Percentiles rank a stretch among this genome's conserved stretches.
Conservation (phyloP, 92 coral and sea anemone species). For the Heteractis magnifica region DNA sequence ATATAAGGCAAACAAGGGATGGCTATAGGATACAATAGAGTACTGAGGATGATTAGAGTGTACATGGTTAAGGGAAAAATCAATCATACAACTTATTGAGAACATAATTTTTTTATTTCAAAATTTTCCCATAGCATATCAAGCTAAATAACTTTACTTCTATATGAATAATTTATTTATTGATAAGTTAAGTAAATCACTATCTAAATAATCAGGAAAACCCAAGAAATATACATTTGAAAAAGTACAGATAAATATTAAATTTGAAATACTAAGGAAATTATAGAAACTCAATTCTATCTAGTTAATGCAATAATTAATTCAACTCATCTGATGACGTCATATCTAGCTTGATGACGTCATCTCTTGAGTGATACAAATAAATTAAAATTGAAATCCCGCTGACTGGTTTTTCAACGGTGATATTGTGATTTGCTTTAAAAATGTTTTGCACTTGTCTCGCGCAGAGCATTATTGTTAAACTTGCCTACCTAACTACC, state of each 20-base stretch:
- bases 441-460: neutral
- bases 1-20: neutral
- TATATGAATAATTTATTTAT: constrained; percentile 2
- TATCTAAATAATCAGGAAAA: neutral
- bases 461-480: no score
- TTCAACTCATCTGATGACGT: neutral
- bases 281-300: neutral
- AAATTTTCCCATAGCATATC: no score
- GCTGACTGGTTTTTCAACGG: neutral
- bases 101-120: no score
- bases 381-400: neutral
- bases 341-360: neutral
- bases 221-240: neutral
- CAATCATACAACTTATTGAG: neutral
- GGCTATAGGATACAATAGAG: neutral
- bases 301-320: neutral
- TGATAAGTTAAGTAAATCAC: neutral
- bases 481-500: no score
- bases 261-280: neutral
- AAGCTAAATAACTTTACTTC: neutral
- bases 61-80: neutral
- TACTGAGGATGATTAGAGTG: neutral
- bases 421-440: no score
- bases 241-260: neutral
- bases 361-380: neutral